These are phyloP conservation scores for Synergus umbraculus DNA, from an alignment of 2,888 invertebrate species.

Conservation along the genomic window DNA sequence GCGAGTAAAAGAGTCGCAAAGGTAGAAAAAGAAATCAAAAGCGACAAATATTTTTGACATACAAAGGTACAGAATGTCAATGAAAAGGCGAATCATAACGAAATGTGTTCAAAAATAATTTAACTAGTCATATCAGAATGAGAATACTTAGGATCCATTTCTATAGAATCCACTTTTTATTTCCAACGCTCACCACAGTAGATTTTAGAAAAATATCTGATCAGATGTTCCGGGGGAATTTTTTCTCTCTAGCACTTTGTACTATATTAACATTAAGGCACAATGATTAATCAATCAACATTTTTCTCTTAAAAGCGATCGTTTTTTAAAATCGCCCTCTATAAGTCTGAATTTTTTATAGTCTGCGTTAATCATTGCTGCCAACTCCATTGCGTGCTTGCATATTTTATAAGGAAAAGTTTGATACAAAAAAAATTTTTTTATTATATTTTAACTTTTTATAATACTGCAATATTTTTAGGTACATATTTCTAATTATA, in stretches of 20 bases:
- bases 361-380: conserved; percentile 20
- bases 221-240: conserved; percentile 21
- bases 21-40: conserved; percentile 23
- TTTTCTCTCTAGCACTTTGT: conserved; percentile 46
- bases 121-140: conserved; percentile 39
- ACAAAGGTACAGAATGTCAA: conserved; percentile 21
- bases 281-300: conserved; percentile 18
- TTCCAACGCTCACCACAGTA: conserved; percentile 5
- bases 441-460: not conserved
- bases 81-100: conserved; percentile 22
- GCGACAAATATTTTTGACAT: conserved; percentile 25
- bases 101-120: conserved; percentile 30
- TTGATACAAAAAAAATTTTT: not conserved
- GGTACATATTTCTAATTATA: not conserved
- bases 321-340: not conserved
- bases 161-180: conserved; percentile 31
- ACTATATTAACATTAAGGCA: conserved; percentile 46
- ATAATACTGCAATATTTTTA: not conserved
- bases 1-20: not conserved
- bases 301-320: conserved; percentile 18
- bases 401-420: not conserved
- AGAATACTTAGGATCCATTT: conserved; percentile 30
- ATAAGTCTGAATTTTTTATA: conserved; percentile 37
- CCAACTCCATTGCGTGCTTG: conserved; percentile 27
- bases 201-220: conserved; percentile 10